Evolutionary conservation across 2,113 vertebrate genomes (phyloP).

Genomic region (Capreolus pygargus): DNA sequence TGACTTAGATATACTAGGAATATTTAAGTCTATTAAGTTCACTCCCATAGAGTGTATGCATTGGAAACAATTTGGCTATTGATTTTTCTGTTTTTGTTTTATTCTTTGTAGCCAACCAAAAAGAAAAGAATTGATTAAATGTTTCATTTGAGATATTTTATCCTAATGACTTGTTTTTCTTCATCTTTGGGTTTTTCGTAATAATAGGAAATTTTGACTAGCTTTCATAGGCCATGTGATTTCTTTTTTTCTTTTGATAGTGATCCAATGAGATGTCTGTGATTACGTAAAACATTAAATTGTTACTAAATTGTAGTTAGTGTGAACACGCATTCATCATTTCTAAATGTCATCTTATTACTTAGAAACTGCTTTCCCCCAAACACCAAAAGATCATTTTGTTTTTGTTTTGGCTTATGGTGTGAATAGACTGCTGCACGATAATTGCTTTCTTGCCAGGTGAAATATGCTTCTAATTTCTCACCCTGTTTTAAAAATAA

Average conservation of each 20-base stretch:
- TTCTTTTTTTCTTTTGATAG: background rate
- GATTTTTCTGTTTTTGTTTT: background rate
- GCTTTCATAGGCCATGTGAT: background rate
- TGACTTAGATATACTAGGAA: background rate
- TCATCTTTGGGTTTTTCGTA: background rate
- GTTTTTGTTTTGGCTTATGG: background rate
- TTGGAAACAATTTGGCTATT: background rate
- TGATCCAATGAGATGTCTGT: background rate
- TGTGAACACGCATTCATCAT: background rate
- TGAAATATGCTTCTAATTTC: background rate
- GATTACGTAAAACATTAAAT: background rate
- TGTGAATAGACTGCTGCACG: background rate
- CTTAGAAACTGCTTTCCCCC: conserved; percentile 3
- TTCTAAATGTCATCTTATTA: conserved; percentile 29
- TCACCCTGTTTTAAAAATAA: background rate
- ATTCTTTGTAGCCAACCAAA: background rate
- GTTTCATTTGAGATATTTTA: background rate
- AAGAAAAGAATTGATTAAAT: background rate
- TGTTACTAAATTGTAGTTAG: background rate
- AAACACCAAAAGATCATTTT: background rate
- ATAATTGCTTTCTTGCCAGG: background rate
- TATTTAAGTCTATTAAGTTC: background rate
- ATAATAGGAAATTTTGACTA: background rate
- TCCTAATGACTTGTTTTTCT: background rate
- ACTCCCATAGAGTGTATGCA: background rate